Percentiles rank a stretch among this genome's conserved stretches.
Evolutionary conservation across 1,140 invertebrate genomes (phyloP).

Genomic region (Rhizoglyphus robini): DNA sequence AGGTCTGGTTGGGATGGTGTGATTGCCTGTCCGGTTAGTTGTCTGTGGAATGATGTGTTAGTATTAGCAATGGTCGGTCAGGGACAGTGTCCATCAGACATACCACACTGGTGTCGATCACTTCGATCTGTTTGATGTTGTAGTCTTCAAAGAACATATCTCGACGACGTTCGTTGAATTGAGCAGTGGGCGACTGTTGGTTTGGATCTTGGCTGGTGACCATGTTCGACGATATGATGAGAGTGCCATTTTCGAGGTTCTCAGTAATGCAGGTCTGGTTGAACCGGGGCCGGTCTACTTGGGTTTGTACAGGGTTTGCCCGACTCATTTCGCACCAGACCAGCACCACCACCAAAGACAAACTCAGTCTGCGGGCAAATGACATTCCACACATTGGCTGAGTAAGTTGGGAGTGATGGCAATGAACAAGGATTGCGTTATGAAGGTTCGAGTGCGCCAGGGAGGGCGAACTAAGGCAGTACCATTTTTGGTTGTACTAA

Average conservation of each 20-base stretch:
- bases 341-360: no score
- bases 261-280: constrained; percentile 2
- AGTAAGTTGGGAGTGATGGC: no score
- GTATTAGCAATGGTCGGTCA: neutral
- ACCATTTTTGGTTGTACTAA: neutral
- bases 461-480: neutral
- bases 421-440: neutral
- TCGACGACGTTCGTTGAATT: neutral
- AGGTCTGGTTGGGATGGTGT: no score
- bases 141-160: constrained; percentile 10
- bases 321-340: neutral
- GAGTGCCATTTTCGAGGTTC: neutral
- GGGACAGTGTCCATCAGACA: neutral
- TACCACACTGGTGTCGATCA: constrained; percentile 13
- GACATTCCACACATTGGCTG: no score
- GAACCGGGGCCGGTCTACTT: neutral
- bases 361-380: no score
- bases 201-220: neutral
- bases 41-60: no score
- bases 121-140: constrained; percentile 5
- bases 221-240: constrained; percentile 2
- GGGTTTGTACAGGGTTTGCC: neutral
- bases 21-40: neutral
- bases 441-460: neutral
- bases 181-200: neutral